Percentiles rank a stretch among this genome's conserved stretches.
Evolutionary conservation across 2,888 invertebrate genomes (phyloP).

Genomic region (Eulithis prunata): DNA sequence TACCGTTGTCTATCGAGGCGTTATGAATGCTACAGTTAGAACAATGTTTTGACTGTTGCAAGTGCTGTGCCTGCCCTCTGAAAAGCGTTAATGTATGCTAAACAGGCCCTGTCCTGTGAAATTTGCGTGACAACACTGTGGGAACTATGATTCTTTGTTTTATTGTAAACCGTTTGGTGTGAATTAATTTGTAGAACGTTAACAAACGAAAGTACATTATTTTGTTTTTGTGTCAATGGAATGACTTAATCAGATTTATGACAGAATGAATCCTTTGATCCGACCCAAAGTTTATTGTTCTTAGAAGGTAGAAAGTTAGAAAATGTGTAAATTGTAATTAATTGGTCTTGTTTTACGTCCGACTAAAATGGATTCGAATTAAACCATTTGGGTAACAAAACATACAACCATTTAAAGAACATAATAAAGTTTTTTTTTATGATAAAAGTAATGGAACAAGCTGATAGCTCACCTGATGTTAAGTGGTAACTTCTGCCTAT

Average conservation of each 20-base stretch:
- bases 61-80: slow-evolving; percentile 49
- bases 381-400: too few relatives aligned
- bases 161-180: slow-evolving; percentile 28
- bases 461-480: too few relatives aligned
- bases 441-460: too few relatives aligned
- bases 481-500: too few relatives aligned
- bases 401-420: too few relatives aligned
- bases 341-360: not conserved
- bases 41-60: slow-evolving; percentile 72
- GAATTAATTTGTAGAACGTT: slow-evolving; percentile 36
- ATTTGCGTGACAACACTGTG: slow-evolving; percentile 54
- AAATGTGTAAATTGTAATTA: not conserved
- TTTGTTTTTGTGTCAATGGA: slow-evolving; percentile 17
- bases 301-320: not conserved
- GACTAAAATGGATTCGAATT: too few relatives aligned
- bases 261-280: slow-evolving; percentile 1
- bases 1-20: slow-evolving; percentile 64
- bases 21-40: slow-evolving; percentile 53
- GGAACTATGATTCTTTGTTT: slow-evolving; percentile 53
- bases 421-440: too few relatives aligned
- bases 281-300: not conserved
- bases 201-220: slow-evolving; percentile 28
- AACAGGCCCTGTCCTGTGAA: slow-evolving; percentile 54
- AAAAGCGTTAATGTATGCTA: slow-evolving; percentile 63
- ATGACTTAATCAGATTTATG: slow-evolving; percentile 6